Conservation (phyloP, 2,113 vertebrate genomes). For the Melanostigma gelatinosum region DNA sequence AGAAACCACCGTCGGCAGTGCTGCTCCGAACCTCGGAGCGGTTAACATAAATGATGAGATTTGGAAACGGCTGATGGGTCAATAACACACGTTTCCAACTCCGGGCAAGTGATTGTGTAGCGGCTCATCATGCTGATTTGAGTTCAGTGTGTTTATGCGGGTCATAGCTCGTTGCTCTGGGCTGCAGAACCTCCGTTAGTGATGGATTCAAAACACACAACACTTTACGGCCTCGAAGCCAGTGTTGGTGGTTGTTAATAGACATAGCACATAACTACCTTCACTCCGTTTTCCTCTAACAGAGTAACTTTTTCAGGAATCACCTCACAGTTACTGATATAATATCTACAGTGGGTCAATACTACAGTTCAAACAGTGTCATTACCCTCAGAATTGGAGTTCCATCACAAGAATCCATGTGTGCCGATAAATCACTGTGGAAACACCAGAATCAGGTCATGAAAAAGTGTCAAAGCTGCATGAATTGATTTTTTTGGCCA, state of each 20-base stretch:
- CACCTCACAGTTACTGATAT: constrained; percentile 3
- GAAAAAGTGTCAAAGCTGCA: background rate
- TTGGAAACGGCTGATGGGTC: constrained; percentile 17
- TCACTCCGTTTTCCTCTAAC: background rate
- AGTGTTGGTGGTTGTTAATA: background rate
- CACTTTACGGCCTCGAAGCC: constrained; percentile 1
- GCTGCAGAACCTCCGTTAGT: constrained; percentile 23
- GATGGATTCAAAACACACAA: constrained; percentile 1
- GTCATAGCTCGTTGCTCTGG: constrained; percentile 39
- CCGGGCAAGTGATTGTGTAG: background rate
- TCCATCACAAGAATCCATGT: background rate
- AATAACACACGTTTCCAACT: constrained; percentile 33
- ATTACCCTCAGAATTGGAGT: background rate
- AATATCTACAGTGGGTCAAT: background rate
- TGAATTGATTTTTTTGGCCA: background rate
- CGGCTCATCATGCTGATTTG: constrained; percentile 42
- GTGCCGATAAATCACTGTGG: no score
- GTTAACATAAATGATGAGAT: constrained; percentile 27
- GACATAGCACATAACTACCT: background rate
- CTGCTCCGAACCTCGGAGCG: constrained; percentile 8
- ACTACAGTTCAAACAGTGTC: background rate
- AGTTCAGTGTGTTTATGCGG: constrained; percentile 49
- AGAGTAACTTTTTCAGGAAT: background rate
- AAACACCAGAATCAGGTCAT: background rate
- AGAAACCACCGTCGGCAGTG: constrained; percentile 21